These are phyloP conservation scores for Xanthostigma xanthostigma DNA, from an alignment of 2,888 invertebrate genomes.

Conservation along the genomic window DNA sequence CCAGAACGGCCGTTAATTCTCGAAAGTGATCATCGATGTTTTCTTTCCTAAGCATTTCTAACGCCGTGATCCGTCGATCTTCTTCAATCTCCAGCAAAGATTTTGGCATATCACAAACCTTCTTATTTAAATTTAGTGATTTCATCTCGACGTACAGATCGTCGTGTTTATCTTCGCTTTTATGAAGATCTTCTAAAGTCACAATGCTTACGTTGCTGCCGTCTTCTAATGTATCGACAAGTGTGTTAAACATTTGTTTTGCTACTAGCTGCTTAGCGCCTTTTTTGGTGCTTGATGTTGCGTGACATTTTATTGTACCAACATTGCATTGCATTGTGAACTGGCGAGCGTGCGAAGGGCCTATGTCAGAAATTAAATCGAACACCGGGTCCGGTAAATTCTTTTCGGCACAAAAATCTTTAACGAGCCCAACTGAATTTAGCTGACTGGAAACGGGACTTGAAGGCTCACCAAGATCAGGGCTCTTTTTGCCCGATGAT, in stretches of 20 bases:
- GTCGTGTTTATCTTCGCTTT: not conserved
- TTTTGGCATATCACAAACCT: no score
- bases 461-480: no score
- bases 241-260: slow-evolving; percentile 16
- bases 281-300: slow-evolving; percentile 29
- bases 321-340: slow-evolving; percentile 27
- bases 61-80: no score
- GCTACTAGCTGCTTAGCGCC: slow-evolving; percentile 32
- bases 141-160: no score
- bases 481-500: no score
- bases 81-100: no score
- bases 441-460: not conserved
- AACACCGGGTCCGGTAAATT: slow-evolving; percentile 24
- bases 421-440: slow-evolving; percentile 2
- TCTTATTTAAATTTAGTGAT: no score
- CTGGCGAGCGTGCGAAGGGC: slow-evolving; percentile 29
- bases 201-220: slow-evolving; percentile 2
- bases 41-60: no score
- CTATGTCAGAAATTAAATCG: slow-evolving; percentile 24
- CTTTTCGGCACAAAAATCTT: slow-evolving; percentile 4
- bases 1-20: no score
- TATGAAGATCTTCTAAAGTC: slow-evolving; percentile 2
- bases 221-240: slow-evolving; percentile 7
- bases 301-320: slow-evolving; percentile 23
- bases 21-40: no score